These are phyloP conservation scores for Aspidoscelis tigris DNA, from an alignment of 2,113 vertebrate genomes.

Conservation along the genomic window DNA sequence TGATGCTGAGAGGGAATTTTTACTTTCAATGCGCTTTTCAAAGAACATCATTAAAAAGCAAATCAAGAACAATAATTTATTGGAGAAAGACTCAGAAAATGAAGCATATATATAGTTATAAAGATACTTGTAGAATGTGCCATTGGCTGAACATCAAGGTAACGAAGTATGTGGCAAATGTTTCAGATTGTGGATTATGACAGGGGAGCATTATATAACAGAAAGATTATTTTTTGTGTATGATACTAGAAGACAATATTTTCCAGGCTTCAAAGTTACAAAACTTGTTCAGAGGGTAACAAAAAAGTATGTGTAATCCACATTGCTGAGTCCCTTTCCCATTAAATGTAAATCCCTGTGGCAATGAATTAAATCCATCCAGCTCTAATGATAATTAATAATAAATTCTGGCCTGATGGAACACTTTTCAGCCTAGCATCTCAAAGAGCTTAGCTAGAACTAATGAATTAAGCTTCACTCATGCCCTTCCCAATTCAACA, in stretches of 20 bases:
- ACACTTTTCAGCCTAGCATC: background rate
- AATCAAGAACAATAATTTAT: background rate
- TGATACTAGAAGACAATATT: slow-evolving; percentile 7
- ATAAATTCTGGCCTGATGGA: slow-evolving; percentile 21
- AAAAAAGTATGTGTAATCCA: background rate
- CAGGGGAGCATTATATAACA: slow-evolving; percentile 16
- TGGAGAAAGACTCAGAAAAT: background rate
- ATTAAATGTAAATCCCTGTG: slow-evolving; percentile 13
- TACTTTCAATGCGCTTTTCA: too few relatives aligned
- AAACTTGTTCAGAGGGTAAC: background rate
- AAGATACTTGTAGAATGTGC: background rate
- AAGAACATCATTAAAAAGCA: background rate
- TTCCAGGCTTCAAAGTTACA: slow-evolving; percentile 12
- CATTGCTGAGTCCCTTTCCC: slow-evolving; percentile 1
- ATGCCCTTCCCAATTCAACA: background rate
- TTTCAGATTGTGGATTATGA: slow-evolving; percentile 34
- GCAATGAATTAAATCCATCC: slow-evolving; percentile 8
- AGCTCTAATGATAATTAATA: slow-evolving; percentile 20
- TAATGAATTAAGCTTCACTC: slow-evolving; percentile 11
- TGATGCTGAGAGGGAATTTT: background rate
- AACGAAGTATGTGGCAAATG: background rate
- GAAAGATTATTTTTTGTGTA: background rate
- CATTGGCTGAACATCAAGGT: too few relatives aligned
- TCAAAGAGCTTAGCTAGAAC: slow-evolving; percentile 20
- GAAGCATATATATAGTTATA: background rate